Evolutionary conservation across 1,140 invertebrate species (phyloP), one percentile per base, ranked within the genome.

Genomic region (Proctacanthus coquilletti): DNA sequence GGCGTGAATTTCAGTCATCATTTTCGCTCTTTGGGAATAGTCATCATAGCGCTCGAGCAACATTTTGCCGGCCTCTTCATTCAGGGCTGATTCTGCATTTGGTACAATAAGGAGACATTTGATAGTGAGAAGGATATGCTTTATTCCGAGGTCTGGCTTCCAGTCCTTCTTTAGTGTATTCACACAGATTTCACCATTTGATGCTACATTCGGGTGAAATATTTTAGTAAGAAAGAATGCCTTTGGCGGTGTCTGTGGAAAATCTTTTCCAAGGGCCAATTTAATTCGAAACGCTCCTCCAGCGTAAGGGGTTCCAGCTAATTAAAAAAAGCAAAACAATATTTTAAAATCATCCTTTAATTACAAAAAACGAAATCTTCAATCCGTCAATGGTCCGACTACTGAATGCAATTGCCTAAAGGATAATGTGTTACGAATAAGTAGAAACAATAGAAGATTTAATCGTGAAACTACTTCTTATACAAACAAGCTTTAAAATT

Each of bases 151-250:
- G 69, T 94, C 86, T 42, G 88, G 75, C 61, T 91, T 91, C 92
- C 92, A 96, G 68, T 96, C 87, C 66, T 87, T 93, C 64, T 94
- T 93, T 36, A 97, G 68, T 37, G 92, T 95, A 65, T 96, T 94
- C 0, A 97, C 93, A 67, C 92, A 96, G 57, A 97, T 95, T 66
- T 95, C 91, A 25, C 92, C 92, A 68, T 83, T 87, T 49, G 73
- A 72, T 9, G 91, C 81, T 47, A 96, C 91, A 72, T 97, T 96
- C 20, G 92, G 92, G 66, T 96, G 92, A 68, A 97, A 97, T 50
- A 97, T 93, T 72, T 89, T 92, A 36, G 92, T 97, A 20, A 93
- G 64, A 61, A 97, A 96, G 65, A 79, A 92, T 27, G 88, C 92
- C 65, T 93, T 94, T 14, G 92, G 93, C 45, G 93, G 89, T 50